Evolutionary conservation across 1,140 invertebrate genomes (phyloP), one percentile per base, ranked within the genome.

Genomic region (Trinorchestia longiramus): DNA sequence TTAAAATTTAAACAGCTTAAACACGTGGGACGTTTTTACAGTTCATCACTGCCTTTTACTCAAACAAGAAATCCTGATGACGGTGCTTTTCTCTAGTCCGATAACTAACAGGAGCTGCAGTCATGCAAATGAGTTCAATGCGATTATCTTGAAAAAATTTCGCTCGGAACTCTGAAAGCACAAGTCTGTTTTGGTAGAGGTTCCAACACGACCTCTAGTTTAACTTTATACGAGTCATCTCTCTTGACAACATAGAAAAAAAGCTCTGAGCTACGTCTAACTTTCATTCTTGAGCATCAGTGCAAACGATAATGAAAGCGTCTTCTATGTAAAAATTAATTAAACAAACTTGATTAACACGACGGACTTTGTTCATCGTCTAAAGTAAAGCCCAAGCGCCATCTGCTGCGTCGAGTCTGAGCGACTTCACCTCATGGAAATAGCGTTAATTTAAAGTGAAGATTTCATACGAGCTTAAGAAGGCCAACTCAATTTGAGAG

Each of bases 361-460:
- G 62, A 77, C 62, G 62, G 62, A 77, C 11, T 77, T 77, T 77
- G 62, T 77, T 77, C 62, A 77, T 77, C 62, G 28, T 28, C 62
- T 77, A 77, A 77, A 77, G 62, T 77, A 77, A 77, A 77, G 62
- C 62, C 15, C 62, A 77, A 77, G 11, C 62, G 62, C 28, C 62
- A 28, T 15, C 15, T 77, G 15, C 62, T 23, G 62, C 15, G 62
- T 28, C 28, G 62, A 77, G 62, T 77, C 62, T 77, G 62, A 77
- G 62, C 62, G 62, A 77, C 15, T 77, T 77, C 62, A 77, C 62
- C 28, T 77, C 62, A 77, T 77, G 62, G 62, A 77, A 77, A 77
- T 77, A 36, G 62, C 62, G 62, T 77, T 77, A 77, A 77, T 77
- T 77, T 77, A 77, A 77, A 77, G 62, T 77, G 62, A 77, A 77